Evolutionary conservation across 2,797 vertebrate genomes (phyloP).

Genomic region (Simalia tracyae): DNA sequence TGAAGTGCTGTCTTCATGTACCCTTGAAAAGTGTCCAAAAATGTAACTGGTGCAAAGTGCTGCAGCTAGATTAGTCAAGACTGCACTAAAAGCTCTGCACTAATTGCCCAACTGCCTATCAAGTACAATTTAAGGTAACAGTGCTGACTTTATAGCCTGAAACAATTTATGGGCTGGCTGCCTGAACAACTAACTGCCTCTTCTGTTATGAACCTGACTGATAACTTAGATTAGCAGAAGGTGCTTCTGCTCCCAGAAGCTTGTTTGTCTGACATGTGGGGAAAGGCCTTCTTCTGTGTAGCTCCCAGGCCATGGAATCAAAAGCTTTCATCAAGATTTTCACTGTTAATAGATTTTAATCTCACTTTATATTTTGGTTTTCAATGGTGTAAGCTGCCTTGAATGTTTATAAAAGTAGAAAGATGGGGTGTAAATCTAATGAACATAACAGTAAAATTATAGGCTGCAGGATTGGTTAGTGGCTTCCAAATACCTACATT

Average conservation of each 20-base stretch:
- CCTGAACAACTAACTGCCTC: neutral
- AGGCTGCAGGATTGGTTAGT: neutral
- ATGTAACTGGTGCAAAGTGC: neutral
- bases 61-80: neutral
- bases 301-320: neutral
- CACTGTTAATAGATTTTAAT: neutral
- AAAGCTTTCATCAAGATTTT: neutral
- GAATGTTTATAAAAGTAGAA: neutral
- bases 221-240: neutral
- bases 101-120: neutral
- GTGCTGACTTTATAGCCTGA: neutral
- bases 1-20: neutral
- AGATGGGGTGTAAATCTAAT: neutral
- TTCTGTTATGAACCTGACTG: neutral
- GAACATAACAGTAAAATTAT: neutral
- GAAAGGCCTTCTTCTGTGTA: neutral
- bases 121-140: neutral
- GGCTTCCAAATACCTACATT: conserved; percentile 38
- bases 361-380: neutral
- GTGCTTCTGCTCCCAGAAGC: neutral
- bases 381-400: neutral
- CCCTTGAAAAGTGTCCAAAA: neutral
- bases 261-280: neutral
- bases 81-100: neutral
- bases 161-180: neutral